Conservation (phyloP, 1,140 invertebrate genomes). For the Akabosia matsudoensis region DNA sequence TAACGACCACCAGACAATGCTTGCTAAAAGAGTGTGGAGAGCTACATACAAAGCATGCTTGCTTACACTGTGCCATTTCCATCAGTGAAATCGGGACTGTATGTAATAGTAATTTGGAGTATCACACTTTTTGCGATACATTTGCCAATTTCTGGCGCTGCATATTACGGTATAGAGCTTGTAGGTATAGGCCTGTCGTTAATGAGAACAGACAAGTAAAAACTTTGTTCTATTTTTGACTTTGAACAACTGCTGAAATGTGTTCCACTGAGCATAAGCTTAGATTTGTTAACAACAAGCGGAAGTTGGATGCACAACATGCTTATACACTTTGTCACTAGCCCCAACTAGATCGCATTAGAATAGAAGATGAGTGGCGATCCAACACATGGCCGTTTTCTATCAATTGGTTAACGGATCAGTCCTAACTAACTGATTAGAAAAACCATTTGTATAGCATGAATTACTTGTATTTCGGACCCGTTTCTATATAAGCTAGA, state of each 20-base stretch:
- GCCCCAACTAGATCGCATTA: too few species aligned
- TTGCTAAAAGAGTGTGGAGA: too few species aligned
- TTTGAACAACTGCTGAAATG: not conserved
- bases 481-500: too few species aligned
- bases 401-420: too few species aligned
- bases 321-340: too few species aligned
- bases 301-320: not conserved
- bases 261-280: not conserved
- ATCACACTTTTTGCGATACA: not conserved
- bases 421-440: too few species aligned
- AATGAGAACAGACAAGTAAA: not conserved
- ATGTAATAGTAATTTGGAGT: not conserved
- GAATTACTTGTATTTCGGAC: too few species aligned
- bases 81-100: not conserved
- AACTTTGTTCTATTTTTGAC: not conserved
- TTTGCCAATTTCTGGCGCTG: slow-evolving; percentile 1
- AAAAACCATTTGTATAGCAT: too few species aligned
- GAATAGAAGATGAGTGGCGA: too few species aligned
- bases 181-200: too few species aligned
- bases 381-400: too few species aligned
- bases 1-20: too few species aligned
- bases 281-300: not conserved
- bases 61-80: not conserved
- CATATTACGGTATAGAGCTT: not conserved
- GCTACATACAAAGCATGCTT: not conserved